A percentile compares a stretch with the other conserved stretches of the same genome.
phyloP scores from a whole-genome alignment of 1,140 invertebrate species.

The Drosophila lacteicornis region DNA sequence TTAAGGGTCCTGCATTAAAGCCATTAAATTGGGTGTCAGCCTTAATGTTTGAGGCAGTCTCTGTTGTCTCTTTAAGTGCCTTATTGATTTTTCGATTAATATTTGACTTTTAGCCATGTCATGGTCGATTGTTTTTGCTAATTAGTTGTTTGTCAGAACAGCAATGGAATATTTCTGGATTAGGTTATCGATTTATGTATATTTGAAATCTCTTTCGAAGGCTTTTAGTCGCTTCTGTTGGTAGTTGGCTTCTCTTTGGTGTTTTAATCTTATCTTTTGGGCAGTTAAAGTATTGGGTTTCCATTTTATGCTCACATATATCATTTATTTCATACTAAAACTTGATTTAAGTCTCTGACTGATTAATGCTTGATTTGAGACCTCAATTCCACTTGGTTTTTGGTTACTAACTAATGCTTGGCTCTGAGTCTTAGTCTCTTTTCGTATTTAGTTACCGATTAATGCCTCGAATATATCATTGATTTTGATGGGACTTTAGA shows the following conservation, averaged over 20 bases:
- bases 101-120: conserved; percentile 12
- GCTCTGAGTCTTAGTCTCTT: no score
- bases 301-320: not conserved
- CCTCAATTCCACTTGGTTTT: not conserved
- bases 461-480: conserved; percentile 4
- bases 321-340: not conserved
- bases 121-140: conserved; percentile 3
- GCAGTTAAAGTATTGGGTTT: conserved; percentile 2
- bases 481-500: not conserved
- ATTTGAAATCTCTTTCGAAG: not conserved
- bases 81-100: conserved; percentile 20
- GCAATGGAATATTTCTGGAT: not conserved
- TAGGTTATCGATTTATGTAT: not conserved
- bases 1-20: conserved; percentile 15
- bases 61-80: conserved; percentile 2
- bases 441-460: conserved; percentile 27
- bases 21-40: conserved; percentile 4
- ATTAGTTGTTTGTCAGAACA: not conserved
- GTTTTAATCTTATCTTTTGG: conserved; percentile 1
- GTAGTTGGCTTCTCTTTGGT: not conserved
- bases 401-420: conserved; percentile 26
- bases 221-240: not conserved
- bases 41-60: not conserved
- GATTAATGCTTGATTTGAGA: not conserved
- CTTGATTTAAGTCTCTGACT: not conserved